phyloP scores from a whole-genome alignment of 1,140 invertebrate genomes.

The Drosophila melanogaster region DNA sequence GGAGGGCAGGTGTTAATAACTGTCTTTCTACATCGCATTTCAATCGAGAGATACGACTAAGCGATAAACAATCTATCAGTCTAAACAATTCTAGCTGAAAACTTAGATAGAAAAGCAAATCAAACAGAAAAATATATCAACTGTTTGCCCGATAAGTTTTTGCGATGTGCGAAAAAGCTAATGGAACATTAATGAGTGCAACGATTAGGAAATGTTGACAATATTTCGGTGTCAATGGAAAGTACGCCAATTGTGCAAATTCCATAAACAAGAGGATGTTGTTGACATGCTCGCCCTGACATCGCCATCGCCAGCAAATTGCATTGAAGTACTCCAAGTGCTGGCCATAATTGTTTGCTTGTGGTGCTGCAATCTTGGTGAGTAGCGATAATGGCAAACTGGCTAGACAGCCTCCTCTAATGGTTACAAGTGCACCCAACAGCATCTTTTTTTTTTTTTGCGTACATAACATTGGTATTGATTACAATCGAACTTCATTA shows the following conservation, averaged over 20 bases:
- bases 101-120: background rate
- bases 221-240: background rate
- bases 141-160: slow-evolving; percentile 1
- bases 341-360: slow-evolving; percentile 18
- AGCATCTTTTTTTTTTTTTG: no score
- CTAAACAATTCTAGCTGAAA: background rate
- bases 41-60: background rate
- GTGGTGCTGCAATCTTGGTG: slow-evolving; percentile 39
- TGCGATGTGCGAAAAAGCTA: slow-evolving; percentile 5
- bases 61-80: background rate
- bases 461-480: slow-evolving; percentile 7
- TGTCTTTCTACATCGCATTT: slow-evolving; percentile 3
- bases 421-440: background rate
- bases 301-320: slow-evolving; percentile 20
- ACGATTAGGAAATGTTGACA: background rate
- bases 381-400: slow-evolving; percentile 18
- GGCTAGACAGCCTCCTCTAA: background rate
- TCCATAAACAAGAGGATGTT: slow-evolving; percentile 21
- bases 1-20: slow-evolving; percentile 28
- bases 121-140: background rate
- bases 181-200: slow-evolving; percentile 7
- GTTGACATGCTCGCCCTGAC: slow-evolving; percentile 24
- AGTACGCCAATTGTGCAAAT: slow-evolving; percentile 28
- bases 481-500: background rate
- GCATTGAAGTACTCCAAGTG: slow-evolving; percentile 9